Conservation (phyloP, 2,888 invertebrate genomes). For the Gerris lacustris region DNA sequence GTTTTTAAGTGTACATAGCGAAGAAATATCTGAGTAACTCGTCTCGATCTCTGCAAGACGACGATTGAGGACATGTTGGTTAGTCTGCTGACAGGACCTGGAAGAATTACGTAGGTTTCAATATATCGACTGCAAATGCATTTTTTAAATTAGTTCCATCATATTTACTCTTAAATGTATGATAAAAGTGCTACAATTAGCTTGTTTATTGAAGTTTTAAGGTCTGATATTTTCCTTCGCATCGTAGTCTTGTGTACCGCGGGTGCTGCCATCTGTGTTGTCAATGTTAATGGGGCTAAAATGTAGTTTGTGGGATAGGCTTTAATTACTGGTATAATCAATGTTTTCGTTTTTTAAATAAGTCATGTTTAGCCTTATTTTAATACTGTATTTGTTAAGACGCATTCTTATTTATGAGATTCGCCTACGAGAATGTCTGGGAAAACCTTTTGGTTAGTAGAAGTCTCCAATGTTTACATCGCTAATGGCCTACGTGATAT, state of each 20-base stretch:
- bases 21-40: conserved; percentile 21
- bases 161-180: conserved; percentile 11
- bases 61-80: conserved; percentile 45
- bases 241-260: conserved; percentile 34
- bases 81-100: conserved; percentile 38
- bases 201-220: no score
- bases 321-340: conserved; percentile 34
- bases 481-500: conserved; percentile 29
- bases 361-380: no score
- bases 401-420: no score
- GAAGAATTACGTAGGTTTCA: conserved; percentile 23
- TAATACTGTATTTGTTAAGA: no score
- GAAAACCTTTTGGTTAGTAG: conserved; percentile 21
- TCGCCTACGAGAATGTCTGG: background rate
- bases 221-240: background rate
- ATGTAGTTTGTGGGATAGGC: conserved; percentile 40
- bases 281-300: conserved; percentile 60
- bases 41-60: conserved; percentile 30
- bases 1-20: conserved; percentile 25
- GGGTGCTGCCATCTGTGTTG: conserved; percentile 67
- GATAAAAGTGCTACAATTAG: background rate
- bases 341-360: background rate
- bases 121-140: conserved; percentile 8
- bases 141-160: conserved; percentile 11
- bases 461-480: conserved; percentile 29